A percentile compares a stretch with the other conserved stretches of the same genome.
phyloP scores from a whole-genome alignment of 2,113 vertebrate species.

The Forbesichthys agassizii region DNA sequence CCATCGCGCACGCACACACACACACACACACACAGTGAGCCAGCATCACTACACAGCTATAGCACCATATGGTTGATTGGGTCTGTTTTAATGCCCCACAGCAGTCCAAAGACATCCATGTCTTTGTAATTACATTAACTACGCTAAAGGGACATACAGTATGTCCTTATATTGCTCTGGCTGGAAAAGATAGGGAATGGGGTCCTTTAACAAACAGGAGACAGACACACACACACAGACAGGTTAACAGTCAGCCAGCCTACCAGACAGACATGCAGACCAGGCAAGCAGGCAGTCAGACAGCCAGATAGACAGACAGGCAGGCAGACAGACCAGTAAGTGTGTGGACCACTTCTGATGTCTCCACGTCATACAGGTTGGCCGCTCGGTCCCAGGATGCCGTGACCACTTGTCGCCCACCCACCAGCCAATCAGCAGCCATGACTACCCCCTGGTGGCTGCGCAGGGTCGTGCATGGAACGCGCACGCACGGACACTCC shows the following conservation, averaged over 20 bases:
- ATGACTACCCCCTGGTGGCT: constrained; percentile 97
- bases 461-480: constrained; percentile 85
- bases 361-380: constrained; percentile 95
- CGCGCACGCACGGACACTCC: constrained; percentile 88
- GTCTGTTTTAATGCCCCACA: no score
- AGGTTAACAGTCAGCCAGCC: neutral
- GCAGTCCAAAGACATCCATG: no score
- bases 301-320: neutral
- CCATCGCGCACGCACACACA: neutral
- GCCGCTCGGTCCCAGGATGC: constrained; percentile 95
- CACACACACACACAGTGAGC: neutral
- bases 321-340: constrained; percentile 83
- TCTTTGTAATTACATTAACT: no score
- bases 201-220: no score
- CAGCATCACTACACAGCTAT: neutral
- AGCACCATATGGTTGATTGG: neutral
- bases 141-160: no score
- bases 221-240: no score
- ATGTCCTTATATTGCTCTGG: no score
- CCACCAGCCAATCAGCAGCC: constrained; percentile 94
- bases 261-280: neutral
- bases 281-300: neutral
- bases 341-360: constrained; percentile 92
- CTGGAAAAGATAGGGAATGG: no score
- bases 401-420: constrained; percentile 93